Evolutionary conservation across 37 sponge, comb jelly and placozoan species (phyloP), one percentile per base, ranked within the genome.

Genomic region (Tethya wilhelma): DNA sequence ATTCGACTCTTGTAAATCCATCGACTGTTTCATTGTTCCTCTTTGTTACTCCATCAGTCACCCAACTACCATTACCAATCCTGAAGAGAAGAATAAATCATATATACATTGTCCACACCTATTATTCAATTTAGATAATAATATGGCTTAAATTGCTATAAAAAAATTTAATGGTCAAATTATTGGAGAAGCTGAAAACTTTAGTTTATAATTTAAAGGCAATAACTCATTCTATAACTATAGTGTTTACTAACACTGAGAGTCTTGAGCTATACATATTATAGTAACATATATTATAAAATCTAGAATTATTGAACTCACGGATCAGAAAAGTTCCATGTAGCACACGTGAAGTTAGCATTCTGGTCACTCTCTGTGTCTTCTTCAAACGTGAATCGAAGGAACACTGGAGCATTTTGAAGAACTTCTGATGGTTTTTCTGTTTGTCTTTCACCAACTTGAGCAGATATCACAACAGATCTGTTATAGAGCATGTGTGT

Each of bases 1-100:
- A 90, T 26, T 30, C 38, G 25, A 79, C 75, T 22, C 22, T 58
- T 20, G 42, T 56, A 30, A 67, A 44, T 0, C 39, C 75, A 53
- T 45, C 26, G 14, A 3, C 3, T 0, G 42, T 59, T 1, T 26
- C 55, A 22, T 40, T 71, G 44, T 39, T 44, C 6, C 2, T 31
- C 4, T 44, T 71, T 22, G 42, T 40, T 17, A 71, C 71, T 7
- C 71, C 71, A 23, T 71, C 45, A 30, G 74, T 42, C 23, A 46
- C 71, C 75, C 79, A 90, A 19, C 69, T 59, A 29, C 85, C 85
- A 78, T 45, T 63, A 19, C 79, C 79, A 63, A 74, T 56, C n/a
- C 83, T 83, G n/a, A 69, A 19, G 30, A 9, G 28, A n/a, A n/a
- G n/a, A n/a, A n/a, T n/a, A n/a, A n/a, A n/a, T n/a, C n/a, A n/a